These are phyloP conservation scores for Coptodon rendalli DNA, from an alignment of 2,113 vertebrate genomes.

Conservation along the genomic window DNA sequence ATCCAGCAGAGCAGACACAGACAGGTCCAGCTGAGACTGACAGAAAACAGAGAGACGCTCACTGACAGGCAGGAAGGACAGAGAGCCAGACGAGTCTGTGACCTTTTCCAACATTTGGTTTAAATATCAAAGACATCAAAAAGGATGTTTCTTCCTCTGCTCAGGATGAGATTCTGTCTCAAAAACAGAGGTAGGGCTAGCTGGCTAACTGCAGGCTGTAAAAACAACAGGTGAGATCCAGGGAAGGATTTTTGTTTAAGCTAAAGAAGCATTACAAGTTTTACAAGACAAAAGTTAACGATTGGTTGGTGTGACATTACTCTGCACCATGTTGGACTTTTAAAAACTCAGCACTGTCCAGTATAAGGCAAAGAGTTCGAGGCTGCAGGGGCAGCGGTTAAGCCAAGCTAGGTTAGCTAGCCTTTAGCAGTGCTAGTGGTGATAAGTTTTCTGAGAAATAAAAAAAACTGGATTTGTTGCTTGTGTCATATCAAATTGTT, in stretches of 20 bases:
- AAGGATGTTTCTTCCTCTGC: constrained; percentile 12
- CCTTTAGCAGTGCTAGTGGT: not conserved
- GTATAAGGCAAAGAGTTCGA: not conserved
- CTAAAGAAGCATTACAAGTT: not conserved
- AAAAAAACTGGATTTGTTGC: not conserved
- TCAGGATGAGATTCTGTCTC: not conserved
- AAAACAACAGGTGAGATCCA: not conserved
- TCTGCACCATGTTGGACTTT: not conserved
- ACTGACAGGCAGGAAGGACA: not conserved
- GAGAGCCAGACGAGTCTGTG: constrained; percentile 2
- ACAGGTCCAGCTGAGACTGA: not conserved
- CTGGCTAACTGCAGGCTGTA: not conserved
- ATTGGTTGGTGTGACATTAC: not conserved
- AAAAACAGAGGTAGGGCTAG: not conserved
- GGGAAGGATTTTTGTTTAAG: rapidly evolving
- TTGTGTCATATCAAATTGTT: not conserved
- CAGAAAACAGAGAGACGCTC: not conserved
- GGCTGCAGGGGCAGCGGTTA: not conserved
- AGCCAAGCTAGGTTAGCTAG: not conserved
- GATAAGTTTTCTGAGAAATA: not conserved
- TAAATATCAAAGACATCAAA: constrained; percentile 53
- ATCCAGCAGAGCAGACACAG: not conserved
- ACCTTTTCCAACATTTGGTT: constrained; percentile 56
- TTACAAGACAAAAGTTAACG: not conserved
- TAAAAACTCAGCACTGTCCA: not conserved